Conservation (phyloP, 1,140 invertebrate genomes). For the Pogonognathellus flavescens region DNA sequence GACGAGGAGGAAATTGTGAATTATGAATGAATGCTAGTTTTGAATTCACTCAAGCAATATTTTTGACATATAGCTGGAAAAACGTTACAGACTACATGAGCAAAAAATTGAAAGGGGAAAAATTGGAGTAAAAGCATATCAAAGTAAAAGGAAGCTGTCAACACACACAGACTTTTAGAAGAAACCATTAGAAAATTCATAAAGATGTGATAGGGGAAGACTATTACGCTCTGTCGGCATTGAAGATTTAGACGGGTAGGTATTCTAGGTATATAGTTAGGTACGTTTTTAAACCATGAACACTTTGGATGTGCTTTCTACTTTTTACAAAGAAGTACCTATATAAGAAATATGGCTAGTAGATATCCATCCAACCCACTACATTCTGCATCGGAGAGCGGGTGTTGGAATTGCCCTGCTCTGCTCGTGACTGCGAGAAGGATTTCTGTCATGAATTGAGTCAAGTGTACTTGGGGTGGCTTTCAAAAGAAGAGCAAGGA, state of each 20-base stretch:
- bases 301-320: too few species aligned
- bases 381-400: not conserved
- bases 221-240: too few species aligned
- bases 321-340: not conserved
- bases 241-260: too few species aligned
- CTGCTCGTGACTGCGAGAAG: not conserved
- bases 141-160: not conserved
- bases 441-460: constrained; percentile 27
- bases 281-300: too few species aligned
- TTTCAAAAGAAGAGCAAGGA: constrained; percentile 30
- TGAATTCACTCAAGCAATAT: too few species aligned
- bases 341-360: not conserved
- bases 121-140: too few species aligned
- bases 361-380: not conserved
- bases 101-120: not conserved
- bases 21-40: too few species aligned
- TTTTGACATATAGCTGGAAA: not conserved
- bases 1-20: too few species aligned
- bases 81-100: not conserved
- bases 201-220: not conserved
- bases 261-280: too few species aligned
- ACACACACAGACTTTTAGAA: not conserved
- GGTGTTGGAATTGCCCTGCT: not conserved
- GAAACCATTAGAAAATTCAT: constrained; percentile 11
- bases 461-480: constrained; percentile 37